phyloP scores from a whole-genome alignment of 2,113 vertebrate species.

The Halichoerus grypus region DNA sequence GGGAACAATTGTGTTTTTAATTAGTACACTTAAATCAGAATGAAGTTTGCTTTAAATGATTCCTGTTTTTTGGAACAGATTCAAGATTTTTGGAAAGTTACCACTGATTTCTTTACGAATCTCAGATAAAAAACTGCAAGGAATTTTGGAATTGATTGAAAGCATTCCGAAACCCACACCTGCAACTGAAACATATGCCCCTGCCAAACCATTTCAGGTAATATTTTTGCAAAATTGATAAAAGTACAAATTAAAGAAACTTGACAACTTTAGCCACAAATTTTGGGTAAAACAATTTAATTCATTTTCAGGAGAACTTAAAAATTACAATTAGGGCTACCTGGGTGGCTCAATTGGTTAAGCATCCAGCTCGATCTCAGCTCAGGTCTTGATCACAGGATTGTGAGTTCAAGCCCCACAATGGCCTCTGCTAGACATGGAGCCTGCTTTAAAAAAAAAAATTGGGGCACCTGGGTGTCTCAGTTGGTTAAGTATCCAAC shows the following conservation, averaged over 20 bases:
- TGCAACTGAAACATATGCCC: conserved; percentile 79
- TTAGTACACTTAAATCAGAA: conserved; percentile 7
- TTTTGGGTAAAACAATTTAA: not conserved
- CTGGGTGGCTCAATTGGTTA: not conserved
- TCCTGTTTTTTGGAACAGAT: conserved; percentile 88
- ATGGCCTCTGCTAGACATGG: not conserved
- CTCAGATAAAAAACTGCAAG: conserved; percentile 94
- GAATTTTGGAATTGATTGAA: conserved; percentile 93
- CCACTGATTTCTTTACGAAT: conserved; percentile 94
- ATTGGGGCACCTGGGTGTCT: not conserved
- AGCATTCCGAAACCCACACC: conserved; percentile 95
- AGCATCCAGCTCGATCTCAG: not conserved
- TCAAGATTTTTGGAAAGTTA: conserved; percentile 94
- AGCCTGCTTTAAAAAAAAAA: not conserved
- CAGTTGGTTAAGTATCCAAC: not conserved
- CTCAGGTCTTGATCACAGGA: not conserved
- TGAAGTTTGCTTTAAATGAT: conserved; percentile 26
- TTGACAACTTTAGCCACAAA: not conserved
- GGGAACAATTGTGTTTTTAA: not conserved
- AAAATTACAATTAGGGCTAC: not conserved
- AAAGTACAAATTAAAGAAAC: conserved; percentile 26
- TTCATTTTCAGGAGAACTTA: not conserved
- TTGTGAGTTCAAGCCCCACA: not conserved
- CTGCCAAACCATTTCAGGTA: conserved; percentile 89
- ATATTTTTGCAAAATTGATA: conserved; percentile 66